phyloP scores from a whole-genome alignment of 2,797 vertebrate genomes.

The Pyrocephalus nanus region DNA sequence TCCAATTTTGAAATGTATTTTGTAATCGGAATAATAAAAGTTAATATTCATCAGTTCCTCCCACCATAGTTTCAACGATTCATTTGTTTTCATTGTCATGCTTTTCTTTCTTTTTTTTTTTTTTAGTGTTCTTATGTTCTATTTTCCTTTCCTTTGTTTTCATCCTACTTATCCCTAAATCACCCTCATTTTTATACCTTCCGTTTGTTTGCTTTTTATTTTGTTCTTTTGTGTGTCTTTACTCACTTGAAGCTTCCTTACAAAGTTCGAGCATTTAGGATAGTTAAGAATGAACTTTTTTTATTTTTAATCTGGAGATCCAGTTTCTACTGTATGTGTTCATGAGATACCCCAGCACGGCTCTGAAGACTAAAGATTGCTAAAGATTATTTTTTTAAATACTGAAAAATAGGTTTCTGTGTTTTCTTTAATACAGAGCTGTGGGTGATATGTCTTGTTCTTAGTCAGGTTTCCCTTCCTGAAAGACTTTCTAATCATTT shows the following conservation, averaged over 20 bases:
- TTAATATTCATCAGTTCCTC: slow-evolving; percentile 57
- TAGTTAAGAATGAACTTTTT: not conserved
- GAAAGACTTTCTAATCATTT: not conserved
- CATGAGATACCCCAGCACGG: not conserved
- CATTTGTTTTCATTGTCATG: slow-evolving; percentile 24
- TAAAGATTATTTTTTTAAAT: not conserved
- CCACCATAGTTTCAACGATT: slow-evolving; percentile 12
- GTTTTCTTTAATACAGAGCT: not conserved
- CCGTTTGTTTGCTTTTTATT: not conserved
- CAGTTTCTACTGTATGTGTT: not conserved
- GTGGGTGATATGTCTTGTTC: not conserved
- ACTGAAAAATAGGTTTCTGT: not conserved
- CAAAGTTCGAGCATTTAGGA: not conserved
- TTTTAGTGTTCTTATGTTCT: not conserved
- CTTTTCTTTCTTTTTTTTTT: not conserved
- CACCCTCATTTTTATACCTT: not conserved
- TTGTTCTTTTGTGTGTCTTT: not conserved
- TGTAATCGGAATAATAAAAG: slow-evolving; percentile 57
- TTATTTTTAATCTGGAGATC: not conserved
- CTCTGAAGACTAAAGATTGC: not conserved
- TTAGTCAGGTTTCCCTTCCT: not conserved
- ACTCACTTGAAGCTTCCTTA: not conserved
- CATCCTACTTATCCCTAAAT: not conserved
- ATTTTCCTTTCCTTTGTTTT: not conserved
- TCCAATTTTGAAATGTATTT: slow-evolving; percentile 55